Base-by-base conservation (phyloP, 2,888 invertebrate genomes). In the Ferrisia virgata region DNA sequence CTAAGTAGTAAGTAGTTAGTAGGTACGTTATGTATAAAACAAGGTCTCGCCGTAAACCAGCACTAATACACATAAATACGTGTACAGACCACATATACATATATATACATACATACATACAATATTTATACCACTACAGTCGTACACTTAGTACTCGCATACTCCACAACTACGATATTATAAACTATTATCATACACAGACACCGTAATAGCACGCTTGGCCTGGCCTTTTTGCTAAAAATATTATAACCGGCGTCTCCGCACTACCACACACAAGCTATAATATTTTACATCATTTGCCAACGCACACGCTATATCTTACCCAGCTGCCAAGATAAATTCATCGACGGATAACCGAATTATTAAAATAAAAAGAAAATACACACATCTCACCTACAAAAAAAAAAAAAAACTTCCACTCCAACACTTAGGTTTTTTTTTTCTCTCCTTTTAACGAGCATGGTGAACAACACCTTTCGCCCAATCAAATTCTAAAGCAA, bases 331-430 rank as follows among this genome's bases (percentile, higher is more conserved):
- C 72, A 76, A 76, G 22, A 76, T 76, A 76, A 76, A 76, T 76
- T 76, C 72, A 76, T 76, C 72, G 36, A 33, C 72, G 36, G 72
- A 76, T 76, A 76, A 76, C 72, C 36, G 72, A 36, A 76, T 76
- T 36, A 36, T 36, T 31, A 33, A 15, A 53, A 15, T n/a, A 53
- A 76, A n/a, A 33, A 76, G 33, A 76, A 76, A 76, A 76, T 36
- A 76, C 8, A 9, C 33, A 13, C 28, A 28, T 64, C 64, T 64
- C 64, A 64, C 64, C 64, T 64, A 64, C 4, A 8, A 43, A 28
- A 64, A 64, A 64, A 28, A 36, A 8, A 43, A 28, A 64, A 64
- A 64, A 28, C 28, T 64, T 28, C 64, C 31, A 28, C 28, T 64
- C 64, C 9, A 28, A 18, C 64, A 11, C 39, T 11, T n/a, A n/a